Conservation (phyloP, 2,888 invertebrate species). For the Aromia moschata region DNA sequence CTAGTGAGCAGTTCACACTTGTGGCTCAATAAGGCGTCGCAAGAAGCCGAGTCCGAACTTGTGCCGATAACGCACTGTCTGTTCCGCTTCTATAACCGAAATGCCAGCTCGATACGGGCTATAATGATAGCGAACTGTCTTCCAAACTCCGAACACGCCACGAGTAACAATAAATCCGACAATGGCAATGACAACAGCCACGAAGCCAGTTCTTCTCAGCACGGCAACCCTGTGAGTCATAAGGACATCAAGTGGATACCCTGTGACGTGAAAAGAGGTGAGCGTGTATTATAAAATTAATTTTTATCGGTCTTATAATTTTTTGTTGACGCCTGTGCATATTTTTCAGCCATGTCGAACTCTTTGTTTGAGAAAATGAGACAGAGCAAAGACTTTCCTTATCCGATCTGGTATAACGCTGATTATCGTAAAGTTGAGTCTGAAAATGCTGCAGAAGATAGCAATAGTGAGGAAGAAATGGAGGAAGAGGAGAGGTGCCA, state of each 20-base stretch:
- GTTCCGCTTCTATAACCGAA: conserved; percentile 78
- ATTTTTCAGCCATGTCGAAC: conserved; percentile 25
- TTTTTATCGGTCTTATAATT: too few species aligned
- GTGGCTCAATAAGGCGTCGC: conserved; percentile 85
- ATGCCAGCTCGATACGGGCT: conserved; percentile 81
- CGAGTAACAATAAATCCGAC: conserved; percentile 52
- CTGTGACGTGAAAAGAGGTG: conserved; percentile 36
- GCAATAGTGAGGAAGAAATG: conserved; percentile 47
- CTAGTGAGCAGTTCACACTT: conserved; percentile 77
- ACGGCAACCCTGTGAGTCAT: conserved; percentile 67
- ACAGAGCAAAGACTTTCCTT: conserved; percentile 65
- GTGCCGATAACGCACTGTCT: conserved; percentile 79
- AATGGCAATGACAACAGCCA: conserved; percentile 37
- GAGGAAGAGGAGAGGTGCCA: conserved; percentile 49
- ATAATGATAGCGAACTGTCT: conserved; percentile 80
- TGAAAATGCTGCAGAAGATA: conserved; percentile 46
- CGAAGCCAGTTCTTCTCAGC: conserved; percentile 52
- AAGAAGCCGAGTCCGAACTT: conserved; percentile 81
- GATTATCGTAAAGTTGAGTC: conserved; percentile 70
- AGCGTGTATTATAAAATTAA: too few species aligned
- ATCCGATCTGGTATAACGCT: conserved; percentile 70
- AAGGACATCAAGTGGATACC: conserved; percentile 59
- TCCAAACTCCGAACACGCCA: conserved; percentile 60
- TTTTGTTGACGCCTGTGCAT: too few species aligned
- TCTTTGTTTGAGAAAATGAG: conserved; percentile 33